Conservation (phyloP, 2,888 invertebrate species). For the Drosophila sordidula region DNA sequence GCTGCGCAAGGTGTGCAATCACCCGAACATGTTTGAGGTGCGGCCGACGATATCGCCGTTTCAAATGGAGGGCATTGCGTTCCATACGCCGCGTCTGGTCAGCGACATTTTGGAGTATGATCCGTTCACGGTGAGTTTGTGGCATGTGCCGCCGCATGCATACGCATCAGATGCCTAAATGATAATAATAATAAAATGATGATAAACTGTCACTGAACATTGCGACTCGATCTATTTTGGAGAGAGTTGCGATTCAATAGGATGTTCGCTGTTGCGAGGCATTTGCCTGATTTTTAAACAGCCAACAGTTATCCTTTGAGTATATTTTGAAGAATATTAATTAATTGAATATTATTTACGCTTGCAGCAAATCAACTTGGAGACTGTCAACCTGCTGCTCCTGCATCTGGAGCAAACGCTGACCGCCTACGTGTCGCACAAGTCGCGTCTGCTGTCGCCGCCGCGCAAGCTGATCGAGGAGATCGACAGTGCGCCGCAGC, state of each 20-base stretch:
- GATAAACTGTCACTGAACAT: constrained; percentile 83
- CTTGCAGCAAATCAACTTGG: constrained; percentile 88
- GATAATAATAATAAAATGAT: constrained; percentile 70
- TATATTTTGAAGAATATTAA: background rate
- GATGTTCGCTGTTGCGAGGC: constrained; percentile 85
- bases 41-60: constrained; percentile 97
- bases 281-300: constrained; percentile 82
- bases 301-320: background rate
- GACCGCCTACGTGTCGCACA: constrained; percentile 93
- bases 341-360: background rate
- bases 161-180: background rate
- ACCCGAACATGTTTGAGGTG: constrained; percentile 98
- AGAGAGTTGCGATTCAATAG: constrained; percentile 68
- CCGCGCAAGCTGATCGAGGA: constrained; percentile 90
- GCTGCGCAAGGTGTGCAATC: constrained; percentile 98
- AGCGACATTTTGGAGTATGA: constrained; percentile 90
- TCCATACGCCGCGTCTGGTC: constrained; percentile 90
- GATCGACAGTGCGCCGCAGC: constrained; percentile 87
- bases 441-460: constrained; percentile 91
- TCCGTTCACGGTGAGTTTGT: constrained; percentile 88
- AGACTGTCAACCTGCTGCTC: constrained; percentile 88
- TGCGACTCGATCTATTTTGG: constrained; percentile 83
- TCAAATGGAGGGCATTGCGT: constrained; percentile 91
- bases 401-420: constrained; percentile 89
- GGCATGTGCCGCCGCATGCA: constrained; percentile 4